These are phyloP conservation scores for Cremastobaeus sp. DNA, from an alignment of 2,888 invertebrate species.

Conservation along the genomic window DNA sequence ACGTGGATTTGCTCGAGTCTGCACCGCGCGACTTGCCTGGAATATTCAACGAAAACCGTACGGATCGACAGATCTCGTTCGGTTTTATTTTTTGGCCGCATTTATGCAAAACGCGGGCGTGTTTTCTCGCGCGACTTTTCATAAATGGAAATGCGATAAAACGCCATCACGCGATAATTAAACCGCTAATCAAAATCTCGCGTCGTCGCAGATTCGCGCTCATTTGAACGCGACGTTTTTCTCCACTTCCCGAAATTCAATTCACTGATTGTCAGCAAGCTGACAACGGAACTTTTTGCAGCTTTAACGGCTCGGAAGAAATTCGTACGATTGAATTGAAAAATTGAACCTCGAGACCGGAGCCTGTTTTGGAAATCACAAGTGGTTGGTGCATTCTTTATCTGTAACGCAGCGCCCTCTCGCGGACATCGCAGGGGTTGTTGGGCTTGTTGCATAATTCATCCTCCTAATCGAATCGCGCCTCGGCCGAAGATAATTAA, in stretches of 20 bases:
- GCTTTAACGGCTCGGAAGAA: too few relatives aligned
- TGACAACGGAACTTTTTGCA: too few relatives aligned
- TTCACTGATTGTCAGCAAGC: too few relatives aligned
- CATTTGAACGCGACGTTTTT: conserved; percentile 9
- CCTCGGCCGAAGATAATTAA: conserved; percentile 29
- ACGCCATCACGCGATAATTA: conserved; percentile 23
- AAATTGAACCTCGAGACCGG: too few relatives aligned
- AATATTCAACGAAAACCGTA: conserved; percentile 71
- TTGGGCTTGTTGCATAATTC: conserved; percentile 32
- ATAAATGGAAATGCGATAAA: conserved; percentile 19
- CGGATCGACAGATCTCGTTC: conserved; percentile 45
- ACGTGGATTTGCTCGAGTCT: conserved; percentile 66
- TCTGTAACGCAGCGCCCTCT: too few relatives aligned
- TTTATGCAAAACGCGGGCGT: conserved; percentile 23
- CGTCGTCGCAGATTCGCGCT: not conserved
- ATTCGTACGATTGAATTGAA: too few relatives aligned
- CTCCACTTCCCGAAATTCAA: too few relatives aligned
- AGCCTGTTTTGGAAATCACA: too few relatives aligned
- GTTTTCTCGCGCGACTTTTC: conserved; percentile 29
- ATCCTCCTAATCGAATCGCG: conserved; percentile 27
- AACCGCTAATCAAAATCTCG: conserved; percentile 17
- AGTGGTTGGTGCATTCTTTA: too few relatives aligned
- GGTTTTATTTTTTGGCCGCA: conserved; percentile 9
- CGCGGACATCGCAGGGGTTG: too few relatives aligned
- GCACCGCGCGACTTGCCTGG: conserved; percentile 65